Conservation (phyloP, 2,113 vertebrate genomes). For the Circaetus cinerascens region DNA sequence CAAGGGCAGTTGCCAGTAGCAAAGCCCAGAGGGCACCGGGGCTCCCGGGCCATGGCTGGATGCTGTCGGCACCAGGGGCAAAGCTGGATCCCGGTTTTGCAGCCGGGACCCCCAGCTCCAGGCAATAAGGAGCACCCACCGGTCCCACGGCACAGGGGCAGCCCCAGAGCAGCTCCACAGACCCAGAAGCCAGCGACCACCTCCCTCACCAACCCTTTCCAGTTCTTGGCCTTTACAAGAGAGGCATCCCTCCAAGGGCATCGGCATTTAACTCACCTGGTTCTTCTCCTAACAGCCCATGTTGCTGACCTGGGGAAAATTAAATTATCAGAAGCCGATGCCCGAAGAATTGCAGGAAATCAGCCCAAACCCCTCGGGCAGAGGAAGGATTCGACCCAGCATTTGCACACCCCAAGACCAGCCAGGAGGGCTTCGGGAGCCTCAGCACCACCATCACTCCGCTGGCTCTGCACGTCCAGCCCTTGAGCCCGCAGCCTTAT, state of each 20-base stretch:
- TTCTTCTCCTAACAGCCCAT: not conserved
- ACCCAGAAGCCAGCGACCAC: accelerated
- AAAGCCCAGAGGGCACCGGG: not conserved
- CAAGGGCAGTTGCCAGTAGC: not conserved
- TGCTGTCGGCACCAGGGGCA: not conserved
- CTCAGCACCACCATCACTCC: not conserved
- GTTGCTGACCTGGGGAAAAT: accelerated
- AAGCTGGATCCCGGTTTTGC: not conserved
- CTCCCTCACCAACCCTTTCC: not conserved
- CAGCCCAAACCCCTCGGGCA: not conserved
- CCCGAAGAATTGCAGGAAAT: not conserved
- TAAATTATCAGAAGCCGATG: accelerated
- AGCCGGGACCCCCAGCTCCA: not conserved
- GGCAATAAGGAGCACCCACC: not conserved
- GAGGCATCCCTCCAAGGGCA: accelerated
- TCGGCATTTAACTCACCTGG: accelerated
- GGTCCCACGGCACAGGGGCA: not conserved
- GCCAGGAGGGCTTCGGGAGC: not conserved
- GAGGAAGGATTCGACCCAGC: not conserved
- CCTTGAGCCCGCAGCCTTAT: not conserved
- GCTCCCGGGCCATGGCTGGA: accelerated
- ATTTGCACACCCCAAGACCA: not conserved
- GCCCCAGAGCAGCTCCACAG: not conserved
- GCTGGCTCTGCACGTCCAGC: not conserved
- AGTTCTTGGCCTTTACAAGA: not conserved